Evolutionary conservation across 2,797 vertebrate genomes (phyloP), one percentile per base, ranked within the genome.

Genomic region (Mus caroli): DNA sequence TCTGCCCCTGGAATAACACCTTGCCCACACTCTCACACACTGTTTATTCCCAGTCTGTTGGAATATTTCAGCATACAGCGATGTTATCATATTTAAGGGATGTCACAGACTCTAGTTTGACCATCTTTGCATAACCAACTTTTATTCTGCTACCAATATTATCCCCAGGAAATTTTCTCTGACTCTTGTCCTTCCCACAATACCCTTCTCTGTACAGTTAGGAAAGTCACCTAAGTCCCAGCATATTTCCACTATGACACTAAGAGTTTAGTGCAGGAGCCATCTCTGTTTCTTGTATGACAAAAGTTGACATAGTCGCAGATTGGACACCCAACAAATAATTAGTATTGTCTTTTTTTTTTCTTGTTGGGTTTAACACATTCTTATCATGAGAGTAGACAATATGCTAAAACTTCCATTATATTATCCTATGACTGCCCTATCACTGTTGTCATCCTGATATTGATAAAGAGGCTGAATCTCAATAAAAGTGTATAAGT

Each of bases 141-240:
- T 85, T 37, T 9, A 56, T 15, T 54, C 85, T 94, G 64, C 46
- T 83, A 93, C 80, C 56, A 86, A 79, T 94, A 58, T 37, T 22
- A 84, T 8, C 31, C 43, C 19, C 43, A 11, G 20, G 19, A 91
- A 88, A 37, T 15, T 67, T 92, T 78, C 40, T 67, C 82, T 84
- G 40, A 83, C 56, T 40, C 14, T 40, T 24, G 17, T 54, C 0
- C 9, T 20, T n/a, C 69, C 78, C 20, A n/a, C 0, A 17, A 73
- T 14, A 26, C 20, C 54, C 52, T 46, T 52, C n/a, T 71, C 91
- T 82, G 10, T 2, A 62, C 26, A 28, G 4, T 52, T 14, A 82
- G 0, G 19, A 28, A 46, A 17, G 8, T 79, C 24, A 1, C 50
- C 50, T 40, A 1, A 1, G 7, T 24, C 50, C 67, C 20, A 46